These are phyloP conservation scores for Glareola pratincola DNA, from an alignment of 2,113 vertebrate species.

Conservation along the genomic window DNA sequence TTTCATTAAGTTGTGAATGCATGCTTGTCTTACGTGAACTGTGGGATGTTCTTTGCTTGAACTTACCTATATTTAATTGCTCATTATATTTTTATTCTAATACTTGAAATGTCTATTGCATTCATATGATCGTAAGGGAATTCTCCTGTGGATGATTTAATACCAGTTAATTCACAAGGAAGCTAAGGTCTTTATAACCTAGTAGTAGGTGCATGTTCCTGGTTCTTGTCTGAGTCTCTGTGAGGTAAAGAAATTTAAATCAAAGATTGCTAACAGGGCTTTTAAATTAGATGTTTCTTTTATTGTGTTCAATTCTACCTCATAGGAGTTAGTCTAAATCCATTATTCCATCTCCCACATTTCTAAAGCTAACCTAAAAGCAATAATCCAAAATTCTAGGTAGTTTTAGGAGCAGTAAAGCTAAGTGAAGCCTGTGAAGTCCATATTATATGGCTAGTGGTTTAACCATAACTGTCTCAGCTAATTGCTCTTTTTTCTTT, in stretches of 20 bases:
- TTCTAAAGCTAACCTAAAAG: not conserved
- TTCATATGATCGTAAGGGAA: not conserved
- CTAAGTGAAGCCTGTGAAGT: not conserved
- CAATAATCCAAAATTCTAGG: not conserved
- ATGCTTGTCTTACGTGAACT: not conserved
- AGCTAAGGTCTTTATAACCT: not conserved
- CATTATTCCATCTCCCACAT: not conserved
- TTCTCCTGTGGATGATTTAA: not conserved
- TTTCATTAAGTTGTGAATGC: not conserved
- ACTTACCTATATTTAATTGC: not conserved
- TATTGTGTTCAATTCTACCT: not conserved
- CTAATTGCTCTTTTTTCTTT: not conserved
- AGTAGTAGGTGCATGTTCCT: not conserved
- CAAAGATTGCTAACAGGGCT: not conserved
- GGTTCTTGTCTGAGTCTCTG: not conserved
- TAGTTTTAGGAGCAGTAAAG: not conserved
- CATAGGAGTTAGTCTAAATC: not conserved
- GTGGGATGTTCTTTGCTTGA: not conserved
- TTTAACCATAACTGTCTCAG: not conserved
- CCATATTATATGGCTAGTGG: not conserved
- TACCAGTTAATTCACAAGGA: not conserved
- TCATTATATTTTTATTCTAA: not conserved
- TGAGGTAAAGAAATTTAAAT: not conserved
- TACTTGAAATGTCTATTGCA: not conserved
- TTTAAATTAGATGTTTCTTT: not conserved